These are phyloP conservation scores for Sorex maritimensis DNA, from an alignment of 2,797 vertebrate species.

Conservation along the genomic window DNA sequence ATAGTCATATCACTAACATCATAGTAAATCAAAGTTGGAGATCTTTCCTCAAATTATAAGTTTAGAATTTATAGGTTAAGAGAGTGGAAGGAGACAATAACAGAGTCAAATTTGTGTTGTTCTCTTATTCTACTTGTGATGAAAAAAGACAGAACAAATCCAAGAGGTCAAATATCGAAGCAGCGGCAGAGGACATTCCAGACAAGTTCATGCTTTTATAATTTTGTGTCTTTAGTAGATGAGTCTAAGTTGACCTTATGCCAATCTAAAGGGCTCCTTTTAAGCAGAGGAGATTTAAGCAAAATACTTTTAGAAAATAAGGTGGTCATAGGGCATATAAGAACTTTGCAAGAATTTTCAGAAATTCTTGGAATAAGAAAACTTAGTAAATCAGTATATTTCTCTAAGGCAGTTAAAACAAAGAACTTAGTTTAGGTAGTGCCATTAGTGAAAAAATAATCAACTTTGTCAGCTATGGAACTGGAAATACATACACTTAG, in stretches of 20 bases:
- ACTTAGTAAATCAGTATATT: neutral
- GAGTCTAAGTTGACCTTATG: neutral
- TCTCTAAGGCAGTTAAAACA: neutral
- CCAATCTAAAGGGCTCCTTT: neutral
- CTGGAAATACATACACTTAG: neutral
- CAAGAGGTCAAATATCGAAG: neutral
- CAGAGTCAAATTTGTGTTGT: neutral
- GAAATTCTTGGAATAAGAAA: neutral
- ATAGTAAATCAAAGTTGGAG: neutral
- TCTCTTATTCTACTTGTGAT: neutral
- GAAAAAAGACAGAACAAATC: neutral
- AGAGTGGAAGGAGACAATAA: neutral
- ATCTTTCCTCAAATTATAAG: neutral
- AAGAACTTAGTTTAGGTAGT: neutral
- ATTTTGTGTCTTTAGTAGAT: neutral
- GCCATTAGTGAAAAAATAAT: constrained; percentile 8
- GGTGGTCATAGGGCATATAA: neutral
- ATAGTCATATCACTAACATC: neutral
- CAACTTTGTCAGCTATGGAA: neutral
- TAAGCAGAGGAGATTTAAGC: neutral
- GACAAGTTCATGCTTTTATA: neutral
- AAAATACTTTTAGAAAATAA: neutral
- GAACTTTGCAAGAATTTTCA: neutral
- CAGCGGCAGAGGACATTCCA: neutral
- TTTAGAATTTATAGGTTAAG: neutral